Evolutionary conservation across 2,888 invertebrate species (phyloP), one percentile per base, ranked within the genome.

Genomic region (Ptilodon capucinus): DNA sequence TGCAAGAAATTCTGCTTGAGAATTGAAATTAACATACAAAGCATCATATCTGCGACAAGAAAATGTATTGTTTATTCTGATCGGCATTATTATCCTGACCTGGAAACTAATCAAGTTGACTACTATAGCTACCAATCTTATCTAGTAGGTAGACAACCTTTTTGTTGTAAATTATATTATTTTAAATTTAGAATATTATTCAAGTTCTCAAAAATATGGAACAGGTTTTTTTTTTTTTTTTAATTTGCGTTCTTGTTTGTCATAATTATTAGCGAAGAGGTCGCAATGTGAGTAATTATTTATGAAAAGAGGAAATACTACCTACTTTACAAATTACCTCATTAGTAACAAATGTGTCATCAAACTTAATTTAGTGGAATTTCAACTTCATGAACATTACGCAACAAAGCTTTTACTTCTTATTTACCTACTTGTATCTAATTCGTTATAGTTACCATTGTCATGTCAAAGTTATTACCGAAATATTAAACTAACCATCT

Each of bases 401-500:
- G 11, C 4, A n/a, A 0, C 28, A 8, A 1, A n/a, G 28, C 28
- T 28, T n/a, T n/a, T n/a, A n/a, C n/a, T n/a, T n/a, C n/a, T n/a
- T n/a, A n/a, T n/a, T n/a, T n/a, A n/a, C n/a, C n/a, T n/a, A n/a
- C n/a, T n/a, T n/a, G n/a, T n/a, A n/a, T n/a, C n/a, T n/a, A n/a
- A n/a, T 23, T 23, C 23, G 9, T 23, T 23, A 9, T 8, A 7
- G 23, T 23, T 23, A 11, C 11, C 11, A 28, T 28, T 28, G 25
- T 11, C n/a, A n/a, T 28, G 11, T 11, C n/a, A 28, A 28, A n/a
- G 28, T 11, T 28, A 28, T 7, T 11, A 21, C 9, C 9, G 7
- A 23, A 8, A 7, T 23, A 8, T 23, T 68, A 53, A 54, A 51
- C 51, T 60, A 48, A 67, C 64, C 52, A 60, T 11, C 53, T 56